These are phyloP conservation scores for Dexiosoma caninum DNA, from an alignment of 2,888 invertebrate genomes.

Conservation along the genomic window DNA sequence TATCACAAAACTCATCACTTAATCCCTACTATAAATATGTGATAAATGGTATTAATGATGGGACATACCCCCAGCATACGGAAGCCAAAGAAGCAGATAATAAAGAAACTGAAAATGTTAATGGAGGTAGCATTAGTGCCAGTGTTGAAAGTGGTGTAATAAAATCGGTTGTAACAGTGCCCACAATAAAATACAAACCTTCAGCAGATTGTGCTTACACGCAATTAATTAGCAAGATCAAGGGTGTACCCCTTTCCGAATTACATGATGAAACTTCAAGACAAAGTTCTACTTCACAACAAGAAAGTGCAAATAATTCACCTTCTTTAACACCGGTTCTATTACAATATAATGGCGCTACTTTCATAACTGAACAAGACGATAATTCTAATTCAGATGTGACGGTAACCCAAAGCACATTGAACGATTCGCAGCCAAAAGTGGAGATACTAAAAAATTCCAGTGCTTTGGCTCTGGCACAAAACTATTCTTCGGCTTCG, in stretches of 20 bases:
- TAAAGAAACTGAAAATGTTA: constrained; percentile 10
- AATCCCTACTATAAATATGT: constrained; percentile 94
- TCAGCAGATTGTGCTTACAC: constrained; percentile 93
- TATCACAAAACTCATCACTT: constrained; percentile 89
- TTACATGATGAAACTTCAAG: constrained; percentile 68
- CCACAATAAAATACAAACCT: constrained; percentile 86
- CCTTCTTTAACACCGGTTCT: constrained; percentile 73
- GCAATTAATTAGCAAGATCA: constrained; percentile 90
- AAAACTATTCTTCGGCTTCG: constrained; percentile 80
- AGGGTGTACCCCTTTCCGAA: constrained; percentile 80
- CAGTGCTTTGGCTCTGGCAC: constrained; percentile 79
- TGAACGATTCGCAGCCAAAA: constrained; percentile 64
- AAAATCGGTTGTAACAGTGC: constrained; percentile 78
- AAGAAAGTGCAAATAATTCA: constrained; percentile 68
- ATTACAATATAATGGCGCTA: constrained; percentile 74
- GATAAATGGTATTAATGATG: constrained; percentile 83
- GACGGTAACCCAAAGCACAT: constrained; percentile 5
- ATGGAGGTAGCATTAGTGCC: background rate
- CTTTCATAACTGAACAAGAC: constrained; percentile 67
- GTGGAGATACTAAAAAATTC: constrained; percentile 75
- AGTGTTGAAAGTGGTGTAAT: background rate
- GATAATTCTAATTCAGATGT: constrained; percentile 58
- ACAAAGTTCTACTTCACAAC: constrained; percentile 60
- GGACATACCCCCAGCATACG: constrained; percentile 79
- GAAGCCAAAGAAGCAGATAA: constrained; percentile 35